Conservation (phyloP, 2,113 vertebrate genomes). For the Prochilodus magdalenae region DNA sequence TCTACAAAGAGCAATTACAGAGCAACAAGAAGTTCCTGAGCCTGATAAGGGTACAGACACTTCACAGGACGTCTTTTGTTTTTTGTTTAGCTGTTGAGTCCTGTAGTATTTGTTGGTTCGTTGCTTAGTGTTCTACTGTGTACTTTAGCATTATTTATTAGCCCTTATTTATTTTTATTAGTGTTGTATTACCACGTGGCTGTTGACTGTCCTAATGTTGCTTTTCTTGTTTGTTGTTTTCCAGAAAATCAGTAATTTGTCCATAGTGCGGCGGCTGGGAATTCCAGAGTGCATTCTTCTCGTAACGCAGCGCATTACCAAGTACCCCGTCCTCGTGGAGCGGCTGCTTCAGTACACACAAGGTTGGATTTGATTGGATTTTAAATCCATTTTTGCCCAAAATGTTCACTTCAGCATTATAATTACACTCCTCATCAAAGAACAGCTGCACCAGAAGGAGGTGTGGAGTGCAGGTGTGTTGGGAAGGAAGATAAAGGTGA, state of each 20-base stretch:
- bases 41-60: conserved; percentile 84
- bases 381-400: too few relatives aligned
- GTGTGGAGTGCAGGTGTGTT: too few relatives aligned
- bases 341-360: conserved; percentile 90
- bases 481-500: too few relatives aligned
- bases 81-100: neutral
- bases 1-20: conserved; percentile 91
- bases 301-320: conserved; percentile 95
- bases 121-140: neutral
- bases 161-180: too few relatives aligned
- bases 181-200: neutral
- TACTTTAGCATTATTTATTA: too few relatives aligned
- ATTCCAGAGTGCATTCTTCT: conserved; percentile 92
- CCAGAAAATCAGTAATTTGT: conserved; percentile 89
- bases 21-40: conserved; percentile 96
- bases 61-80: too few relatives aligned
- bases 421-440: too few relatives aligned
- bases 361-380: conserved; percentile 71
- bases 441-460: too few relatives aligned
- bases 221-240: neutral
- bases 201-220: neutral
- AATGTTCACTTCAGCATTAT: too few relatives aligned
- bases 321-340: conserved; percentile 93
- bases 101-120: too few relatives aligned
- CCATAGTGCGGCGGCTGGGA: conserved; percentile 90